A percentile compares a stretch with the other conserved stretches of the same genome.
These are phyloP conservation scores for Martes martes DNA, from an alignment of 2,113 vertebrate genomes.

Conservation along the genomic window DNA sequence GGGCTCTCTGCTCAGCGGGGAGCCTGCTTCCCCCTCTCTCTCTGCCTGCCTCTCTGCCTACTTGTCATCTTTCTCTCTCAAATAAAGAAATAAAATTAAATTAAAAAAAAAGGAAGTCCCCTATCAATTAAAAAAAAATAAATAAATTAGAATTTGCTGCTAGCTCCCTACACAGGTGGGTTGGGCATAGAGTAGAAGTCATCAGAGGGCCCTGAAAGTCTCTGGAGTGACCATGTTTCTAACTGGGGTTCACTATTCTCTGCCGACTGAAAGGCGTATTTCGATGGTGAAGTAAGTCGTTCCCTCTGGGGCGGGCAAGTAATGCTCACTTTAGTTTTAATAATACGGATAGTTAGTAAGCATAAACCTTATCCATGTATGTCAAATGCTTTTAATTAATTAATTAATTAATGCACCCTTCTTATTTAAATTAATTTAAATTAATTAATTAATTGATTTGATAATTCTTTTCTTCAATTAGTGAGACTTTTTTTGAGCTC, in stretches of 20 bases:
- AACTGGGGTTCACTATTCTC: not conserved
- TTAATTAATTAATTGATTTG: not conserved
- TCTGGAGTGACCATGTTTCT: not conserved
- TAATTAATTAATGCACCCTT: too few relatives aligned
- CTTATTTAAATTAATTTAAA: too few relatives aligned
- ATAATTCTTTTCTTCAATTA: not conserved
- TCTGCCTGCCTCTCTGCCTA: too few relatives aligned
- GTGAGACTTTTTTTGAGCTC: not conserved
- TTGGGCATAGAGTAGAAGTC: accelerated
- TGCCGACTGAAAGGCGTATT: not conserved
- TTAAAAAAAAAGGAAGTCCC: too few relatives aligned
- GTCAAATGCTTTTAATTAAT: conserved; percentile 32
- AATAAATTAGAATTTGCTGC: not conserved
- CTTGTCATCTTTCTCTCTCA: too few relatives aligned
- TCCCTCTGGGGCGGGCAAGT: not conserved
- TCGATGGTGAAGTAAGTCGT: not conserved
- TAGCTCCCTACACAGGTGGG: not conserved
- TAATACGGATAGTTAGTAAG: conserved; percentile 33
- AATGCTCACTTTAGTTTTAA: conserved; percentile 35
- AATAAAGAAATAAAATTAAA: too few relatives aligned
- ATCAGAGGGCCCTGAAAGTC: not conserved
- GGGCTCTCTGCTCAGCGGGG: too few relatives aligned
- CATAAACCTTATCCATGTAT: conserved; percentile 7
- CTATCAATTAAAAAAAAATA: too few relatives aligned
- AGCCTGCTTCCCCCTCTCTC: too few relatives aligned